phyloP scores from a whole-genome alignment of 1,140 invertebrate genomes.

The Drosophila oshimai region DNA sequence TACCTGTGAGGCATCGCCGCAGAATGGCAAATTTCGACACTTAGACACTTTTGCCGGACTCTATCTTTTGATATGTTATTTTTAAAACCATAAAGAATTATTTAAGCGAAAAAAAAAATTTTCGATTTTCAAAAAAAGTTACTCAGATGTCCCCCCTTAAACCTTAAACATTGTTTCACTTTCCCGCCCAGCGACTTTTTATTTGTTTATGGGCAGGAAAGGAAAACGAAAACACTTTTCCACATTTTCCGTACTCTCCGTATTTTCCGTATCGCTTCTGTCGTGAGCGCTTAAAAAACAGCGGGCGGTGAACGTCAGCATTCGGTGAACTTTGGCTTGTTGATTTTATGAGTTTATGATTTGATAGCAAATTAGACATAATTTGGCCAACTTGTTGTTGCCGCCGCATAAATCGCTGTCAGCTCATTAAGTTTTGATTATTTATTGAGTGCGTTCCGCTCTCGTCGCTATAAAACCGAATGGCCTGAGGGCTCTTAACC shows the following conservation, averaged over 20 bases:
- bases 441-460: constrained; percentile 39
- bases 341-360: constrained; percentile 73
- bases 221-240: background rate
- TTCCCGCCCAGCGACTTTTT: background rate
- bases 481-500: constrained; percentile 1
- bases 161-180: constrained; percentile 36
- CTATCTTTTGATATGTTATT: no score
- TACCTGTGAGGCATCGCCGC: no score
- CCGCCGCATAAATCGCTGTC: constrained; percentile 64
- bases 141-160: no score
- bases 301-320: constrained; percentile 18
- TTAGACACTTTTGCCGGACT: no score
- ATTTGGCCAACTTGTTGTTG: constrained; percentile 29
- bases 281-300: constrained; percentile 36
- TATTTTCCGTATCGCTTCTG: constrained; percentile 31
- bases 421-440: constrained; percentile 66
- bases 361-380: constrained; percentile 62
- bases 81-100: no score
- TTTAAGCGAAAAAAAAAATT: no score
- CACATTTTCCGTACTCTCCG: constrained; percentile 44
- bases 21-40: no score
- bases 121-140: no score
- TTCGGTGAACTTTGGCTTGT: constrained; percentile 60
- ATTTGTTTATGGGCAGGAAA: background rate
- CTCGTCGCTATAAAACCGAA: constrained; percentile 21